A percentile compares a stretch with the other conserved stretches of the same genome.
Evolutionary conservation across 2,797 vertebrate genomes (phyloP).

Genomic region (Sandelia bainsii): DNA sequence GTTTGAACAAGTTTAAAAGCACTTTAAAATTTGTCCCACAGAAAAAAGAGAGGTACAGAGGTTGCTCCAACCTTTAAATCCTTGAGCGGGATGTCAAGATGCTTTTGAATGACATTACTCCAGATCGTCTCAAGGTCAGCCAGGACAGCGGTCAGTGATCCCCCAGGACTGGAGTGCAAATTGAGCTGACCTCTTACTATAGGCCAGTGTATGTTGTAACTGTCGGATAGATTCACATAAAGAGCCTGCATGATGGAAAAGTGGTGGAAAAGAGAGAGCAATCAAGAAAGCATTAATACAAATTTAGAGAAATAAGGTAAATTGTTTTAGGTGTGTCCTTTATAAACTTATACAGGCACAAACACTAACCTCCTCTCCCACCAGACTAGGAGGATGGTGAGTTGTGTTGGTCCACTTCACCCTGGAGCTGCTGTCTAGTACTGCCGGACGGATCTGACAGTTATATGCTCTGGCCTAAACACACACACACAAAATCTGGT

Average conservation of each 20-base stretch:
- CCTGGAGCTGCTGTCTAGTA: conserved; percentile 92
- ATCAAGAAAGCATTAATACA: background rate
- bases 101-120: conserved; percentile 93
- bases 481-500: conserved; percentile 16
- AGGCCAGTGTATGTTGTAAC: conserved; percentile 95
- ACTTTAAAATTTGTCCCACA: background rate
- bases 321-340: background rate
- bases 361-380: conserved; percentile 93
- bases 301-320: background rate
- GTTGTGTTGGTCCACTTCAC: conserved; percentile 94
- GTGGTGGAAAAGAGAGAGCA: conserved; percentile 6
- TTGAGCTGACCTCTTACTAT: conserved; percentile 93
- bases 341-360: background rate
- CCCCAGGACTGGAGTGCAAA: conserved; percentile 89
- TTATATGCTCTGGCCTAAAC: conserved; percentile 93
- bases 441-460: conserved; percentile 93
- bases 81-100: conserved; percentile 94
- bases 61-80: conserved; percentile 92
- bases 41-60: background rate
- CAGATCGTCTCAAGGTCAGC: conserved; percentile 95
- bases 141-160: conserved; percentile 91
- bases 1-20: background rate
- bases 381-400: conserved; percentile 92
- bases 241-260: conserved; percentile 85
- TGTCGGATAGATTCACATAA: conserved; percentile 92